Percentiles rank a stretch among this genome's conserved stretches.
Evolutionary conservation across 2,888 invertebrate genomes (phyloP).

Genomic region (Carabus problematicus): DNA sequence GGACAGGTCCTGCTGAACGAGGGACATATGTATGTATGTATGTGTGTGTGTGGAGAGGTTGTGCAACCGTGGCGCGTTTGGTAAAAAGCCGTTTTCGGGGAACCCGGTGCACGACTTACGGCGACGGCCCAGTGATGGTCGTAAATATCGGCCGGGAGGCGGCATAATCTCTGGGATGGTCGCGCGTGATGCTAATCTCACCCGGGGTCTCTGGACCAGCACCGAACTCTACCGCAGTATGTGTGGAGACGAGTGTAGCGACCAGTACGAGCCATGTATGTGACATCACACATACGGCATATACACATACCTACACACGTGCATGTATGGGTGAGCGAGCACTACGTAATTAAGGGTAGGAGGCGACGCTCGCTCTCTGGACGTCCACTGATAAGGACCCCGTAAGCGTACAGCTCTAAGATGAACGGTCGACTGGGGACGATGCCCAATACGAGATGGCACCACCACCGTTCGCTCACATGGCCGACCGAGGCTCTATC

Average conservation of each 20-base stretch:
- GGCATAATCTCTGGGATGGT: constrained; percentile 48
- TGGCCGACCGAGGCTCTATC: neutral
- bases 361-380: constrained; percentile 1
- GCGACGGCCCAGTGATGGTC: constrained; percentile 49
- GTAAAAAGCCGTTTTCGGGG: constrained; percentile 18
- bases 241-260: neutral
- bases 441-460: neutral
- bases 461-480: neutral
- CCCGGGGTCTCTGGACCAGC: neutral
- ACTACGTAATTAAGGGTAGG: constrained; percentile 29
- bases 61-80: constrained; percentile 2
- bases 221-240: neutral
- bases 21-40: neutral
- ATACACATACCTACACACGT: too few species aligned
- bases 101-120: constrained; percentile 45
- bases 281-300: neutral
- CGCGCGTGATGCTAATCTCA: constrained; percentile 48
- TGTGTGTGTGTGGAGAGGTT: constrained; percentile 5
- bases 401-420: constrained; percentile 8
- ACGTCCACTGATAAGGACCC: constrained; percentile 23
- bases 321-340: constrained; percentile 1
- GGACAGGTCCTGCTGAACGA: neutral
- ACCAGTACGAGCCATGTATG: neutral
- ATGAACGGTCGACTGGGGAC: constrained; percentile 22
- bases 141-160: constrained; percentile 50